Conservation (phyloP, 2,797 vertebrate species). For the Semaprochilodus insignis region DNA sequence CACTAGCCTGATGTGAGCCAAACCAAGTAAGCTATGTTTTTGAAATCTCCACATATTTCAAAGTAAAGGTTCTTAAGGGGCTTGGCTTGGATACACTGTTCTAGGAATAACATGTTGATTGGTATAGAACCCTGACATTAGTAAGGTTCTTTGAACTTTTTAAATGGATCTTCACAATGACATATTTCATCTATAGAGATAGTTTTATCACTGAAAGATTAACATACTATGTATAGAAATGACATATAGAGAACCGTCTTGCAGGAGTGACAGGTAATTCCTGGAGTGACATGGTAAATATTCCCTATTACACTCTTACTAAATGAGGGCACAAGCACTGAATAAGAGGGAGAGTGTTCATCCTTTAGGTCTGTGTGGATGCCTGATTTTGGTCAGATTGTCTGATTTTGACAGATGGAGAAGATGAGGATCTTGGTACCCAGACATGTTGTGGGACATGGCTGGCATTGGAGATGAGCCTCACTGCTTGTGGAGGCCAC, state of each 20-base stretch:
- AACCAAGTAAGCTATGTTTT: background rate
- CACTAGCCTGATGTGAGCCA: background rate
- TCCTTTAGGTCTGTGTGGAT: too few relatives aligned
- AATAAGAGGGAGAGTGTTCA: too few relatives aligned
- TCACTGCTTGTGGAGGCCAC: too few relatives aligned
- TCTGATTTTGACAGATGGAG: too few relatives aligned
- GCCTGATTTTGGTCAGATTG: too few relatives aligned
- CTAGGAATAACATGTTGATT: too few relatives aligned
- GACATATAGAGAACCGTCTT: background rate
- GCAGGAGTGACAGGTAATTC: background rate
- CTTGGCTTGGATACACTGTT: background rate
- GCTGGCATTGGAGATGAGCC: too few relatives aligned
- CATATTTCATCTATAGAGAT: too few relatives aligned
- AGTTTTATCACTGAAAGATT: background rate
- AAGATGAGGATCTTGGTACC: too few relatives aligned
- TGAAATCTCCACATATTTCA: background rate
- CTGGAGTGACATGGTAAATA: background rate
- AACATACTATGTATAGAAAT: background rate
- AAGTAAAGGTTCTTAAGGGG: background rate
- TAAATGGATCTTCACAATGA: background rate
- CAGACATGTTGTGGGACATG: too few relatives aligned
- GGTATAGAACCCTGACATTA: background rate
- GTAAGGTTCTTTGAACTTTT: background rate
- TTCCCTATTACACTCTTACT: too few relatives aligned
- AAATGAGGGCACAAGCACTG: too few relatives aligned